Conservation (phyloP, 2,888 invertebrate genomes). For the Nomada fucata region DNA sequence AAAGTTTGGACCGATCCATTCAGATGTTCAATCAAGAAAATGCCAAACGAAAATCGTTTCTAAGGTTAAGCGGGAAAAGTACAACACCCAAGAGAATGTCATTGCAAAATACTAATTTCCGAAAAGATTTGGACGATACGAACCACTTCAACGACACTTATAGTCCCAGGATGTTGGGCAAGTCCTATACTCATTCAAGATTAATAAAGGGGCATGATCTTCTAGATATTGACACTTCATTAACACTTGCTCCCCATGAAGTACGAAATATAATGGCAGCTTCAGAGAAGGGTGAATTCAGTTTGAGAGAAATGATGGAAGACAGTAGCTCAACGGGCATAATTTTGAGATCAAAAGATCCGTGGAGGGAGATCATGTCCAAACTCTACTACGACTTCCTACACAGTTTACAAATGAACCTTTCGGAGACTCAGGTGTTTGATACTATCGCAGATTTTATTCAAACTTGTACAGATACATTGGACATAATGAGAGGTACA, state of each 20-base stretch:
- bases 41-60: constrained; percentile 69
- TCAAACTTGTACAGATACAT: constrained; percentile 87
- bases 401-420: constrained; percentile 78
- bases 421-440: constrained; percentile 85
- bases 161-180: constrained; percentile 51
- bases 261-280: constrained; percentile 73
- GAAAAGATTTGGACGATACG: constrained; percentile 58
- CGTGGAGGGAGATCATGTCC: constrained; percentile 78
- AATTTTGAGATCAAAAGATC: constrained; percentile 79
- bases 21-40: constrained; percentile 69
- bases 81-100: constrained; percentile 70
- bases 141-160: constrained; percentile 42
- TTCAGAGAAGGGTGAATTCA: constrained; percentile 74
- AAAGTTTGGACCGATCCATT: constrained; percentile 72
- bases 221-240: constrained; percentile 68
- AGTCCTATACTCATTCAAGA: constrained; percentile 52
- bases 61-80: constrained; percentile 73
- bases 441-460: constrained; percentile 88
- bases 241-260: constrained; percentile 75
- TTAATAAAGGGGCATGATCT: constrained; percentile 55
- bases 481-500: constrained; percentile 84
- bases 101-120: constrained; percentile 57
- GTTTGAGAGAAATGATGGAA: constrained; percentile 80
- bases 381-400: constrained; percentile 81
- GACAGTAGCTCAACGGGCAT: constrained; percentile 79